Evolutionary conservation across 2,888 invertebrate genomes (phyloP).

Genomic region (Drosophila mettleri): DNA sequence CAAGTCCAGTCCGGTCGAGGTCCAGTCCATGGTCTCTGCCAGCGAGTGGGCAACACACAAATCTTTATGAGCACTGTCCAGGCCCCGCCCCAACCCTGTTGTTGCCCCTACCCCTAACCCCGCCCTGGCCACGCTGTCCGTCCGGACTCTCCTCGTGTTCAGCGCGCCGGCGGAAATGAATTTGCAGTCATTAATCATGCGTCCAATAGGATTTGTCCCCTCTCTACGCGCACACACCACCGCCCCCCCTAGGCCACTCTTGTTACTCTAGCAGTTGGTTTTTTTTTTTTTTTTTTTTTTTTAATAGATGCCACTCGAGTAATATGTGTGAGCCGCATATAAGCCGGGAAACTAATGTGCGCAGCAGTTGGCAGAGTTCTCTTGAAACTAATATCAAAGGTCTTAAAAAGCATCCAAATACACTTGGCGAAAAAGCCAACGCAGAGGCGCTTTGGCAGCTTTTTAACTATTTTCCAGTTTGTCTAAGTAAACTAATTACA

Average conservation of each 20-base stretch:
- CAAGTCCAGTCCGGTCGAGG: slow-evolving; percentile 5
- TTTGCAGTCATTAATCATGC: slow-evolving; percentile 79
- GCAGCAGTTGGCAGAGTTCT: neutral
- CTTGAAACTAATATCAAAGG: neutral
- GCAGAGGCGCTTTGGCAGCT: neutral
- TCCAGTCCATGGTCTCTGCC: slow-evolving; percentile 28
- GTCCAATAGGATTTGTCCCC: slow-evolving; percentile 69
- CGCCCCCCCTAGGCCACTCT: slow-evolving; percentile 2
- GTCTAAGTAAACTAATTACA: neutral
- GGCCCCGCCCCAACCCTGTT: neutral
- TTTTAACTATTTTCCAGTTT: neutral
- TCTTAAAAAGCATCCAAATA: neutral
- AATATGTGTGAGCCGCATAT: neutral
- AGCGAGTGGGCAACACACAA: slow-evolving; percentile 51
- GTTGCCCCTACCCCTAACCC: neutral
- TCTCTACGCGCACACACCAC: neutral
- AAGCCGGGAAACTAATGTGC: slow-evolving; percentile 7
- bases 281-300: slow-evolving; percentile 4
- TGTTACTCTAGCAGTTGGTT: slow-evolving; percentile 6
- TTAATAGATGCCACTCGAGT: slow-evolving; percentile 11
- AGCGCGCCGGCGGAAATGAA: slow-evolving; percentile 71
- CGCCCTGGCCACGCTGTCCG: slow-evolving; percentile 8
- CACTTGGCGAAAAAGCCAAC: slow-evolving; percentile 3
- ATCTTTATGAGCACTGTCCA: slow-evolving; percentile 47
- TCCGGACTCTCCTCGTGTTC: slow-evolving; percentile 9